Conservation (phyloP, 2,113 vertebrate genomes). For the Tragelaphus imberbis region DNA sequence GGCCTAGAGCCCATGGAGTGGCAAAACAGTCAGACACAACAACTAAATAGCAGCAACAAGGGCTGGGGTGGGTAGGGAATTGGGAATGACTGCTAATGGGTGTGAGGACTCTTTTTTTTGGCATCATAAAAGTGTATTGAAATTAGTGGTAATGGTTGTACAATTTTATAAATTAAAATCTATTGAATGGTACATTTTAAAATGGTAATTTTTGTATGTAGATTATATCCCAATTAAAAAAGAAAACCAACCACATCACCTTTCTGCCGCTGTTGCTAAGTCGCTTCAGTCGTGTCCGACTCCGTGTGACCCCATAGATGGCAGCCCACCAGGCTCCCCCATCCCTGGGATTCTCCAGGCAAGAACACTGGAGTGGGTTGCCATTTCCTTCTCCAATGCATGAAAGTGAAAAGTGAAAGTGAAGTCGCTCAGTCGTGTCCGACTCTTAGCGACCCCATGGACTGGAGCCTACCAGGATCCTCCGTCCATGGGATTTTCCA, state of each 20-base stretch:
- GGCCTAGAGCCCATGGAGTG: neutral
- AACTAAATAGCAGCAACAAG: neutral
- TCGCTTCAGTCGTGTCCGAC: too few relatives aligned
- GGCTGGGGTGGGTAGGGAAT: neutral
- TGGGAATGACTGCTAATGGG: neutral
- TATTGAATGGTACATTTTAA: neutral
- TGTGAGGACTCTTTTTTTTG: neutral
- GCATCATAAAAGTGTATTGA: neutral
- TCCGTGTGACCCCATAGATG: too few relatives aligned
- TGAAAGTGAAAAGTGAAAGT: too few relatives aligned
- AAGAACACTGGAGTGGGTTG: too few relatives aligned
- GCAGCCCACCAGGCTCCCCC: too few relatives aligned
- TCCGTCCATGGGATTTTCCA: too few relatives aligned
- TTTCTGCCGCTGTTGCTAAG: too few relatives aligned
- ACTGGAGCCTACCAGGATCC: too few relatives aligned
- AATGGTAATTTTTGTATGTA: neutral
- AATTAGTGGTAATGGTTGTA: neutral
- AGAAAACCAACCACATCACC: neutral
- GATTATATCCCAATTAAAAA: neutral
- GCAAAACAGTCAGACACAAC: neutral
- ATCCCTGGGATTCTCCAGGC: too few relatives aligned
- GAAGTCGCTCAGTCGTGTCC: too few relatives aligned
- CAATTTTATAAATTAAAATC: neutral
- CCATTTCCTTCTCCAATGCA: too few relatives aligned
- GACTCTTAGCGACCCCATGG: too few relatives aligned